Percentiles rank a stretch among this genome's conserved stretches.
phyloP scores from a whole-genome alignment of 1,140 invertebrate species.

The Heliconius hewitsoni region DNA sequence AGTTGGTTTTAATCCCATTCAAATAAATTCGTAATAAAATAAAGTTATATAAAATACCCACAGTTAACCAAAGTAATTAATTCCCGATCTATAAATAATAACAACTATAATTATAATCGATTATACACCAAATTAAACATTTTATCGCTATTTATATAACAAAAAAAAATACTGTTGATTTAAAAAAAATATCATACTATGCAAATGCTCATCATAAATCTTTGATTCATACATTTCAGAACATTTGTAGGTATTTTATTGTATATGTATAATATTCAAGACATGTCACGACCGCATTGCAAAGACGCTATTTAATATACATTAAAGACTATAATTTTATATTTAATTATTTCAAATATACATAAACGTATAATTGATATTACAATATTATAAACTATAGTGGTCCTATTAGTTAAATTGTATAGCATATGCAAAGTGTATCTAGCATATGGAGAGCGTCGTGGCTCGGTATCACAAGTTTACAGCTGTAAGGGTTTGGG shows the following conservation, averaged over 20 bases:
- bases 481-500: too few relatives aligned
- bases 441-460: too few relatives aligned
- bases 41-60: too few relatives aligned
- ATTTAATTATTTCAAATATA: slow-evolving; percentile 29
- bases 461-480: too few relatives aligned
- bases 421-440: not conserved
- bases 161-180: not conserved
- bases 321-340: slow-evolving; percentile 31
- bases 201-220: slow-evolving; percentile 16
- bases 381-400: slow-evolving; percentile 18
- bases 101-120: too few relatives aligned
- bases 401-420: slow-evolving; percentile 1
- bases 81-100: too few relatives aligned
- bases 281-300: slow-evolving; percentile 40
- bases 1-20: too few relatives aligned
- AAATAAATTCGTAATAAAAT: too few relatives aligned
- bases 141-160: not conserved
- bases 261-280: slow-evolving; percentile 31
- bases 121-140: too few relatives aligned
- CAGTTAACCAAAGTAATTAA: too few relatives aligned
- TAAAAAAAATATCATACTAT: not conserved
- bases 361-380: slow-evolving; percentile 33
- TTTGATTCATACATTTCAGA: slow-evolving; percentile 27
- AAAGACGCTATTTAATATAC: slow-evolving; percentile 36
- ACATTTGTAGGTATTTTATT: slow-evolving; percentile 27